Conservation (phyloP, 2,797 vertebrate species). For the Rhinogobio ventralis region DNA sequence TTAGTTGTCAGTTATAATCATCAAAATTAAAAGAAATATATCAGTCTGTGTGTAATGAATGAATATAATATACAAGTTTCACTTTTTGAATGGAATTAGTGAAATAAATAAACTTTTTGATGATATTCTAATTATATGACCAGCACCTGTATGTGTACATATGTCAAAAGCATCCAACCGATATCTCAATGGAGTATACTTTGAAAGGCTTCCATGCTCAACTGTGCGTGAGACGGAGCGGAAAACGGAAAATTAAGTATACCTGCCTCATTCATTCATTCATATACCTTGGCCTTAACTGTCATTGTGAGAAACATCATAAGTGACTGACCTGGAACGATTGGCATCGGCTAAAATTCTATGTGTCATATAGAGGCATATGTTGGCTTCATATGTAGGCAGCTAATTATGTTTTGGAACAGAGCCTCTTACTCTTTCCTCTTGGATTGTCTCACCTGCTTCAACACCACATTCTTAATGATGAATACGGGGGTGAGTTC, state of each 20-base stretch:
- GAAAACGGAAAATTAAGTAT: neutral
- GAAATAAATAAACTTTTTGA: too few species aligned
- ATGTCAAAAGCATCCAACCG: neutral
- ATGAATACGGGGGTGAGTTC: constrained; percentile 65
- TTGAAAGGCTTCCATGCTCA: neutral
- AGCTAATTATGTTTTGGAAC: neutral
- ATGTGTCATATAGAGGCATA: neutral
- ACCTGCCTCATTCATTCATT: too few species aligned
- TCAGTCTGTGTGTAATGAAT: too few species aligned
- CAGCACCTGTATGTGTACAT: too few species aligned
- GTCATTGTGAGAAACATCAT: neutral
- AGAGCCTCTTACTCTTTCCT: neutral
- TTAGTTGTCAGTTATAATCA: too few species aligned
- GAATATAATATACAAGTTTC: too few species aligned
- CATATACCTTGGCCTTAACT: neutral
- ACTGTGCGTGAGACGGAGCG: neutral
- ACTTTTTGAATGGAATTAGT: too few species aligned
- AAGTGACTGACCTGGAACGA: neutral
- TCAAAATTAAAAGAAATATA: too few species aligned
- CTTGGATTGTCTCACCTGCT: constrained; percentile 66
- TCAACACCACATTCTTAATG: constrained; percentile 68
- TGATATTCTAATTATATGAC: too few species aligned
- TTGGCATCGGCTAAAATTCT: neutral
- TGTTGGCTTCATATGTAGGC: neutral
- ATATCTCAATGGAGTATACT: neutral